phyloP scores from a whole-genome alignment of 2,888 invertebrate genomes.

The Encarsia formosa region DNA sequence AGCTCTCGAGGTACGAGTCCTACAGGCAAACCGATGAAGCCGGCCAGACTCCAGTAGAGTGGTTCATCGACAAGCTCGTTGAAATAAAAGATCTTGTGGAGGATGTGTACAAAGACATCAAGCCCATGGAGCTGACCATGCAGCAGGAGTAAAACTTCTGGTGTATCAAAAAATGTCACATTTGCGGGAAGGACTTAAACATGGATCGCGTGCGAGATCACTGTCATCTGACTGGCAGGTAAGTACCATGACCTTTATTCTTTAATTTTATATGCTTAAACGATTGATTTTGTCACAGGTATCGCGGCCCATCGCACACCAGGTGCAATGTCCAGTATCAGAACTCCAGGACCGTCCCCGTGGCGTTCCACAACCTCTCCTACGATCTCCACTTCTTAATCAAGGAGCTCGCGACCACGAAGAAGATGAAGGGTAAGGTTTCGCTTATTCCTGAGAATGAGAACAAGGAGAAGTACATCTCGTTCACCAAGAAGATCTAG shows the following conservation, averaged over 20 bases:
- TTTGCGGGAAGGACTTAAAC: conserved; percentile 14
- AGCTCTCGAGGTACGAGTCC: conserved; percentile 14
- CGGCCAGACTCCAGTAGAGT: not conserved
- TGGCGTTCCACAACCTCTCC: conserved; percentile 30
- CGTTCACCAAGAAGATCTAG: conserved; percentile 14
- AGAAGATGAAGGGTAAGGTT: not conserved
- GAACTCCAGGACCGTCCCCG: conserved; percentile 22
- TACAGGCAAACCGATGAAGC: conserved; percentile 1
- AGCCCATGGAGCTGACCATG: not conserved
- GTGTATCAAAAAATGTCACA: conserved; percentile 11
- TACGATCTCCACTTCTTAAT: conserved; percentile 14
- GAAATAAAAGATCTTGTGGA: conserved; percentile 1
- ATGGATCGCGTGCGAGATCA: conserved; percentile 26
- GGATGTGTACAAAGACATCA: not conserved
- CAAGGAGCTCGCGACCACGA: not conserved
- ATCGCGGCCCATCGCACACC: conserved; percentile 28
- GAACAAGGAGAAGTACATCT: conserved; percentile 7
- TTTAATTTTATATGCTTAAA: too few species aligned
- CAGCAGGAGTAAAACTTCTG: not conserved
- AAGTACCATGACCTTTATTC: too few species aligned
- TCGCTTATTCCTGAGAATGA: not conserved
- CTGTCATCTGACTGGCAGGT: conserved; percentile 22
- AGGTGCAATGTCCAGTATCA: conserved; percentile 26
- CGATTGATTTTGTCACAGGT: too few species aligned
- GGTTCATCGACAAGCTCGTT: conserved; percentile 14